These are phyloP conservation scores for Drosophila oshimai DNA, from an alignment of 1,140 invertebrate species.

Conservation along the genomic window DNA sequence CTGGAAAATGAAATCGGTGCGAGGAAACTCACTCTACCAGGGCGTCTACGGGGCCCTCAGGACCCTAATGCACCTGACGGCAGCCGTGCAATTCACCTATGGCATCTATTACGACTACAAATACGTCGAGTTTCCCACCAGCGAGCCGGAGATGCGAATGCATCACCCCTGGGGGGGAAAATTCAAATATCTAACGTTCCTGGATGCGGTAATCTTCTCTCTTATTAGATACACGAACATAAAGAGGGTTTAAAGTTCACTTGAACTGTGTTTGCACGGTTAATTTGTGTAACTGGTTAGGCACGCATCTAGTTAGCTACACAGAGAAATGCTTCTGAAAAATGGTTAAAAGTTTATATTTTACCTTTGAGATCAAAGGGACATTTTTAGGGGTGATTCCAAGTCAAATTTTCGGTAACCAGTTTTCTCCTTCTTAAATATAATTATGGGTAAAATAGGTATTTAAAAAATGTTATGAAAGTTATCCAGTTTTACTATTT, in stretches of 20 bases:
- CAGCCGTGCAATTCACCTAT: slow-evolving; percentile 87
- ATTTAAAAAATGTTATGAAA: no score
- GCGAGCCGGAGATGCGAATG: slow-evolving; percentile 76
- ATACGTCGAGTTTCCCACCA: slow-evolving; percentile 86
- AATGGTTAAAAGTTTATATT: neutral
- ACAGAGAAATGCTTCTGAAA: neutral
- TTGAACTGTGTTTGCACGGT: neutral
- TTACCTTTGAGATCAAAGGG: neutral
- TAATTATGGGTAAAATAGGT: no score
- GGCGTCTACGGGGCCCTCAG: slow-evolving; percentile 81
- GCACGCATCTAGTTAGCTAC: slow-evolving; percentile 14
- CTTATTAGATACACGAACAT: slow-evolving; percentile 3
- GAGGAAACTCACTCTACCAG: slow-evolving; percentile 71
- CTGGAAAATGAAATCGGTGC: slow-evolving; percentile 10
- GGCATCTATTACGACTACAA: slow-evolving; percentile 89
- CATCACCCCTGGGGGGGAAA: slow-evolving; percentile 87
- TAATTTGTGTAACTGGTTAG: slow-evolving; percentile 7
- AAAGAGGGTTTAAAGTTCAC: slow-evolving; percentile 17
- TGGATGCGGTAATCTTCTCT: slow-evolving; percentile 88
- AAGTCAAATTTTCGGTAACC: no score
- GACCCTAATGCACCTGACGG: slow-evolving; percentile 86
- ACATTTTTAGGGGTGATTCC: no score
- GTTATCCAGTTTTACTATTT: no score
- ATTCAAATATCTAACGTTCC: slow-evolving; percentile 94
- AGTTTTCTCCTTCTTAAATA: no score